Conservation (phyloP, 2,888 invertebrate genomes). For the Conchocele bisecta region DNA sequence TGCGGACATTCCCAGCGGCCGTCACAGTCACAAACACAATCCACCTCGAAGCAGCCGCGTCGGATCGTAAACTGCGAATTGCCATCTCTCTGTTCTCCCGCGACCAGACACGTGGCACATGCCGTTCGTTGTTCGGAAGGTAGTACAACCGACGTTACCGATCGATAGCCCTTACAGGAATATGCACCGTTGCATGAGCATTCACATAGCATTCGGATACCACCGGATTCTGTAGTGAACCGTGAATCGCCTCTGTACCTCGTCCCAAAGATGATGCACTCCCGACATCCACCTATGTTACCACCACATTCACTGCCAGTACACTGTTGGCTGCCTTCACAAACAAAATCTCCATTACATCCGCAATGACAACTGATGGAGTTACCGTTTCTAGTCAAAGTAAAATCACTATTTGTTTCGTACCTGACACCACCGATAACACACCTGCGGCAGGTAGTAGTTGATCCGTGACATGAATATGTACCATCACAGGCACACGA, state of each 20-base stretch:
- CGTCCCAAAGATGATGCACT: slow-evolving; percentile 65
- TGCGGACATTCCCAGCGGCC: slow-evolving; percentile 74
- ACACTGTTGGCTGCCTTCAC: slow-evolving; percentile 31
- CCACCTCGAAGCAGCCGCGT: slow-evolving; percentile 64
- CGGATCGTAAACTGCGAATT: slow-evolving; percentile 64
- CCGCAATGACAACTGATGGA: slow-evolving; percentile 42
- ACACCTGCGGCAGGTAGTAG: slow-evolving; percentile 49
- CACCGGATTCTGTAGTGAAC: slow-evolving; percentile 66
- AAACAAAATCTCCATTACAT: slow-evolving; percentile 59
- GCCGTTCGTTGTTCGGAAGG: slow-evolving; percentile 46
- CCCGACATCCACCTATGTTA: slow-evolving; percentile 41
- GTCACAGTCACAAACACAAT: slow-evolving; percentile 72
- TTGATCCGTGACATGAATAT: slow-evolving; percentile 43
- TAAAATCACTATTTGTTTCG: slow-evolving; percentile 64
- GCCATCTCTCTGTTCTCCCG: slow-evolving; percentile 57
- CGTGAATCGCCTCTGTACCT: slow-evolving; percentile 58
- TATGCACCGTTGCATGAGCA: slow-evolving; percentile 72
- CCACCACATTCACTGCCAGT: neutral
- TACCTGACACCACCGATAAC: slow-evolving; percentile 61
- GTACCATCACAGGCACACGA: slow-evolving; percentile 57
- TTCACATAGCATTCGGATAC: slow-evolving; percentile 64
- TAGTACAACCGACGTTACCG: slow-evolving; percentile 37
- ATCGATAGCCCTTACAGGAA: slow-evolving; percentile 46
- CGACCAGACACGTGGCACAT: slow-evolving; percentile 64
- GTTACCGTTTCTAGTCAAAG: slow-evolving; percentile 25